phyloP scores from a whole-genome alignment of 2,113 vertebrate genomes.

The Procapra przewalskii region DNA sequence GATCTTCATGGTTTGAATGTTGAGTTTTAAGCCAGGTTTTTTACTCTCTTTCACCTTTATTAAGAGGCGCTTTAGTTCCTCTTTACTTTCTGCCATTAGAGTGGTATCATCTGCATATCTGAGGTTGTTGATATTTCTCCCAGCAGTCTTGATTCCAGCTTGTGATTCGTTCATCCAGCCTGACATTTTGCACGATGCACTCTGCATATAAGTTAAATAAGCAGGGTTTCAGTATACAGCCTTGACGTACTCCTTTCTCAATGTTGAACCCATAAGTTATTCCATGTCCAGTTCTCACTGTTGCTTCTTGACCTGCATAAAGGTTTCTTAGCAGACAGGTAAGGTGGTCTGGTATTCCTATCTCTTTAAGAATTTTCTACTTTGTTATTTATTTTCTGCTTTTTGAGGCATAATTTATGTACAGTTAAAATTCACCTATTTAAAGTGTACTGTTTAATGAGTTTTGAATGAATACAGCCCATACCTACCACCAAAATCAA shows the following conservation, averaged over 20 bases:
- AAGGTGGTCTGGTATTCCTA: neutral
- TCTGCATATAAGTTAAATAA: neutral
- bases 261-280: neutral
- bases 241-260: neutral
- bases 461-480: neutral
- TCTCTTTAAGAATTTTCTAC: neutral
- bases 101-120: neutral
- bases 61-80: neutral
- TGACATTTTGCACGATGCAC: neutral
- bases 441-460: neutral
- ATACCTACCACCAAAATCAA: neutral
- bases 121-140: neutral
- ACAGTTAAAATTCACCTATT: neutral
- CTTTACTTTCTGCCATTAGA: neutral
- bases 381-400: neutral
- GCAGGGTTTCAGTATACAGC: neutral
- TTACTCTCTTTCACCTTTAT: neutral
- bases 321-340: neutral
- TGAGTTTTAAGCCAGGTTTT: neutral
- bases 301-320: neutral
- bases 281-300: neutral
- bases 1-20: neutral
- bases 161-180: neutral
- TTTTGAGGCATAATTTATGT: neutral
- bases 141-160: neutral